Percentiles rank a stretch among this genome's conserved stretches.
phyloP scores from a whole-genome alignment of 2,113 vertebrate genomes.

The Origma solitaria region DNA sequence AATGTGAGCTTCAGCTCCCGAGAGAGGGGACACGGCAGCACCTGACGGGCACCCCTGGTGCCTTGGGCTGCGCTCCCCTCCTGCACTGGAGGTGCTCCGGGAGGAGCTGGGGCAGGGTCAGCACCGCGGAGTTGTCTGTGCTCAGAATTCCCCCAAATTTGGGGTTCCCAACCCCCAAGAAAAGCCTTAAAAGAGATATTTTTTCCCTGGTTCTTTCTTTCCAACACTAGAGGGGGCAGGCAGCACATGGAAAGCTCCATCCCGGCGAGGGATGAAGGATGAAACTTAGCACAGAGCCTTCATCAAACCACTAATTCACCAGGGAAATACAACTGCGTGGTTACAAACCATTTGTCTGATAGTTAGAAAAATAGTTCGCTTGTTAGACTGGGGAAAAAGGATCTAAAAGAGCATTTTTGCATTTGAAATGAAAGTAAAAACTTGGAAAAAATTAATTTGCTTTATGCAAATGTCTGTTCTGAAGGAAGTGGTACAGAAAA shows the following conservation, averaged over 20 bases:
- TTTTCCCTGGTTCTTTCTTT: background rate
- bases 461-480: background rate
- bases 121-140: background rate
- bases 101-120: background rate
- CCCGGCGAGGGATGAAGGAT: background rate
- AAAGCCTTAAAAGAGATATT: background rate
- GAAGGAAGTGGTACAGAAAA: background rate
- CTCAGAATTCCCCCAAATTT: background rate
- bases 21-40: background rate
- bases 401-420: background rate
- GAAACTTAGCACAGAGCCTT: background rate
- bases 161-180: fast-evolving
- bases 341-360: background rate
- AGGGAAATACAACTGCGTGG: background rate
- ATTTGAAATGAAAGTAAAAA: background rate
- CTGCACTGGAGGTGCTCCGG: background rate
- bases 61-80: background rate
- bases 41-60: fast-evolving
- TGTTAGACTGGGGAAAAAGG: background rate
- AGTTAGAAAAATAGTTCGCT: background rate
- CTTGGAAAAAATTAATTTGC: background rate
- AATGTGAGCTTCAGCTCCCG: background rate
- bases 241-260: background rate
- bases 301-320: background rate
- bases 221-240: conserved; percentile 41